Conservation (phyloP, 2,888 invertebrate species). For the Lepetodrilus schrolli region DNA sequence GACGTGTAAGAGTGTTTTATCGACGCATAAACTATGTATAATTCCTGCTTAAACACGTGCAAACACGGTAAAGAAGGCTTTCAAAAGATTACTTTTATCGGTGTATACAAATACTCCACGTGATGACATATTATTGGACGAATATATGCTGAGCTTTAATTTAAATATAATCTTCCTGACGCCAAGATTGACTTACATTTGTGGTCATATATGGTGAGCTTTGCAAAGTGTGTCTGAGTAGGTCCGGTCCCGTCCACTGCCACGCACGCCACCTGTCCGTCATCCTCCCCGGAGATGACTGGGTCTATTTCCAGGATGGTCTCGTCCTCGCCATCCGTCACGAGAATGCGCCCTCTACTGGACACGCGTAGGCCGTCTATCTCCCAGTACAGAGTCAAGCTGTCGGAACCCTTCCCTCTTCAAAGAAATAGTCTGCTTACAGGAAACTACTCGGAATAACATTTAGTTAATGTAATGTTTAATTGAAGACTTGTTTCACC, state of each 20-base stretch:
- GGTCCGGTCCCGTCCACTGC: not conserved
- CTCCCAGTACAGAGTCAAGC: not conserved
- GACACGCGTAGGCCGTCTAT: not conserved
- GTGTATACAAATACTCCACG: not conserved
- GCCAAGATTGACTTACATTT: not conserved
- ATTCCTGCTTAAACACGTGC: no score
- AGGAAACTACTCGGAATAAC: no score
- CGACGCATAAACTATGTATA: no score
- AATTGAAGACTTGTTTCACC: no score
- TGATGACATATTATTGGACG: no score
- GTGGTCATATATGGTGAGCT: slow-evolving; percentile 7
- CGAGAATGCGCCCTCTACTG: not conserved
- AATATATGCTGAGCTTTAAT: not conserved
- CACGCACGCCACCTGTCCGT: not conserved
- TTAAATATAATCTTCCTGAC: not conserved
- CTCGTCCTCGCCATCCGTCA: not conserved
- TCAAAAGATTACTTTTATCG: not conserved
- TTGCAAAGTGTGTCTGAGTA: not conserved
- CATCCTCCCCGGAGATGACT: not conserved
- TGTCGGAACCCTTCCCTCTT: not conserved
- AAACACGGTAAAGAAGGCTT: no score
- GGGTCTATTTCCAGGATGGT: slow-evolving; percentile 21
- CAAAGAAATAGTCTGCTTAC: no score
- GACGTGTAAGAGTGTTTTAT: no score
- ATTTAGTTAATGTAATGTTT: no score